Percentiles rank a stretch among this genome's conserved stretches.
Conservation (phyloP, 2,797 vertebrate species). For the Lithobates sylvaticus region DNA sequence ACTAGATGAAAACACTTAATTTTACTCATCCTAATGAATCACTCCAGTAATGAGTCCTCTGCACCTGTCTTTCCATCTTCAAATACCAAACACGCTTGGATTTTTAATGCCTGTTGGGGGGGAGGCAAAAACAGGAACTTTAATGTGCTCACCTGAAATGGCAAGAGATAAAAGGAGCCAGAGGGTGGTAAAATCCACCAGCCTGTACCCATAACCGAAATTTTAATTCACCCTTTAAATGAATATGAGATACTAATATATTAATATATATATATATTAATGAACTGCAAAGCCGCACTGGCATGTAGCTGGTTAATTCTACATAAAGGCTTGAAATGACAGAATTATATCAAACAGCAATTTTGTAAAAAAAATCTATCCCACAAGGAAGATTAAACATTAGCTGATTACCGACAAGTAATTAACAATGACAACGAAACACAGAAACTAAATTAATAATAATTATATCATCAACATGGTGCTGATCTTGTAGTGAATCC, state of each 20-base stretch:
- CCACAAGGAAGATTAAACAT: slow-evolving; percentile 83
- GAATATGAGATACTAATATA: not conserved
- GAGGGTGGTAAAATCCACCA: not conserved
- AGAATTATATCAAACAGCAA: slow-evolving; percentile 69
- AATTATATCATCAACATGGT: slow-evolving; percentile 84
- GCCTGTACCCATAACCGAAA: no score
- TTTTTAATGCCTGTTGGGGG: no score
- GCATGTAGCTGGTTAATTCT: not conserved
- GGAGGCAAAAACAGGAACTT: no score
- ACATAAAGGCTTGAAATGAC: not conserved
- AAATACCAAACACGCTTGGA: no score
- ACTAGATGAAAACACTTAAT: no score
- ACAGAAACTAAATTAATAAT: slow-evolving; percentile 86
- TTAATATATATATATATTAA: no score
- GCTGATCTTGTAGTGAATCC: slow-evolving; percentile 83
- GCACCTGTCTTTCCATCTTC: no score
- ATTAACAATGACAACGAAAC: slow-evolving; percentile 88
- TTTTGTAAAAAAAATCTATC: slow-evolving; percentile 72
- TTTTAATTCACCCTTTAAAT: not conserved
- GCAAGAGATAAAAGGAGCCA: no score
- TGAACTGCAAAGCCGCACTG: not conserved
- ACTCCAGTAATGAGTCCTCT: no score
- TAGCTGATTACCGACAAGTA: slow-evolving; percentile 89
- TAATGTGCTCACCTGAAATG: no score
- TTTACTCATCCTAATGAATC: no score